These are phyloP conservation scores for Potamarius usumacintae DNA, from an alignment of 2,113 vertebrate genomes.

Conservation along the genomic window DNA sequence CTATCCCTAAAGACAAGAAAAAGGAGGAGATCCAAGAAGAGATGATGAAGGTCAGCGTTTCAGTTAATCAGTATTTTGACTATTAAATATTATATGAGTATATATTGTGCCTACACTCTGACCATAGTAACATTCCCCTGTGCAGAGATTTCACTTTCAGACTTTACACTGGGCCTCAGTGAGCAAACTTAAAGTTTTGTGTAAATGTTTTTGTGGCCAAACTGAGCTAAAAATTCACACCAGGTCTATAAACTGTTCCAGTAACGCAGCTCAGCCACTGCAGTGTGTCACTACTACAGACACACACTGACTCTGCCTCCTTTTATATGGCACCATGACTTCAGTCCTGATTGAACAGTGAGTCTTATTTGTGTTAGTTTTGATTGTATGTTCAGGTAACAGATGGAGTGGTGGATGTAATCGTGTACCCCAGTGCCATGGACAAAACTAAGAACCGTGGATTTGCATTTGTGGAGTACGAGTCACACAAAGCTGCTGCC, in stretches of 20 bases:
- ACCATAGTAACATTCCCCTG: neutral
- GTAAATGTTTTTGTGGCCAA: neutral
- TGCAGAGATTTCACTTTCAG: neutral
- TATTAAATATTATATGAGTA: neutral
- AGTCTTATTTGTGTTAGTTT: neutral
- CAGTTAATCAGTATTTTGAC: neutral
- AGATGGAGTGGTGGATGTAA: conserved; percentile 91
- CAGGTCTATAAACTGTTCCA: neutral
- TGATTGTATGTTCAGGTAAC: conserved; percentile 71
- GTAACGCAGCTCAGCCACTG: neutral
- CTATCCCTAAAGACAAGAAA: conserved; percentile 91
- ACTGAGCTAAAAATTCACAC: neutral
- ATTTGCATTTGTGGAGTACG: conserved; percentile 93
- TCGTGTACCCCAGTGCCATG: conserved; percentile 85
- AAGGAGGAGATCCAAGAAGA: conserved; percentile 93
- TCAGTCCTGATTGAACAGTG: neutral
- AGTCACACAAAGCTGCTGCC: conserved; percentile 93
- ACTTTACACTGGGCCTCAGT: neutral
- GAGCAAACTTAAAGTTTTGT: neutral
- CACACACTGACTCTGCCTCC: neutral
- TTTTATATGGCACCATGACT: too few species aligned
- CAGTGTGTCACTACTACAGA: neutral
- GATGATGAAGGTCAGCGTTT: conserved; percentile 80
- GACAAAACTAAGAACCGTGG: conserved; percentile 91
- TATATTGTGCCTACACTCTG: too few species aligned